A percentile compares a stretch with the other conserved stretches of the same genome.
phyloP scores from a whole-genome alignment of 2,888 invertebrate species.

The Acanthosepion esculentum region DNA sequence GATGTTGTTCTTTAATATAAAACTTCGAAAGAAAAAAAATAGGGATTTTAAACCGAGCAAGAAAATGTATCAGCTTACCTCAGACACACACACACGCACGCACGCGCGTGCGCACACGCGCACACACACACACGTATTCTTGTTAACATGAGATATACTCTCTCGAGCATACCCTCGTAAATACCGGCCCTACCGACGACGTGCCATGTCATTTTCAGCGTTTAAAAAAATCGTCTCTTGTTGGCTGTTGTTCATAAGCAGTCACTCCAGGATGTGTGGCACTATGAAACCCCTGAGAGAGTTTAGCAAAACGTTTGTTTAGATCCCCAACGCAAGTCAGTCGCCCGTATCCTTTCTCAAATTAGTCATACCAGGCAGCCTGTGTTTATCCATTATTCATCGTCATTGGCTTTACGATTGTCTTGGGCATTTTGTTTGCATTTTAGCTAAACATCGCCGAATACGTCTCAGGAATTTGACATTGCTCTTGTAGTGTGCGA shows the following conservation, averaged over 20 bases:
- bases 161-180: not conserved
- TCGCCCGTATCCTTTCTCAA: not conserved
- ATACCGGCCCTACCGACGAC: not conserved
- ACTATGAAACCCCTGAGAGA: not conserved
- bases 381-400: not conserved
- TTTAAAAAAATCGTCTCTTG: not conserved
- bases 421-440: not conserved
- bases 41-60: no score
- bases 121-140: not conserved
- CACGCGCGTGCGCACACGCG: not conserved
- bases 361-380: constrained; percentile 33
- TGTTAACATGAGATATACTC: not conserved
- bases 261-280: not conserved
- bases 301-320: not conserved
- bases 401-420: constrained; percentile 33
- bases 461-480: not conserved
- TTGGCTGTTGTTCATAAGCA: not conserved
- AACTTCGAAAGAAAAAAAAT: no score
- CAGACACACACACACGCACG: not conserved
- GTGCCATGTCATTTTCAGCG: not conserved
- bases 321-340: not conserved
- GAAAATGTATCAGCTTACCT: no score
- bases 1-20: no score
- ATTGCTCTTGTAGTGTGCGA: not conserved
- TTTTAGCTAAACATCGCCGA: not conserved